phyloP scores from a whole-genome alignment of 1,140 invertebrate species.

The Euwallacea fornicatus region DNA sequence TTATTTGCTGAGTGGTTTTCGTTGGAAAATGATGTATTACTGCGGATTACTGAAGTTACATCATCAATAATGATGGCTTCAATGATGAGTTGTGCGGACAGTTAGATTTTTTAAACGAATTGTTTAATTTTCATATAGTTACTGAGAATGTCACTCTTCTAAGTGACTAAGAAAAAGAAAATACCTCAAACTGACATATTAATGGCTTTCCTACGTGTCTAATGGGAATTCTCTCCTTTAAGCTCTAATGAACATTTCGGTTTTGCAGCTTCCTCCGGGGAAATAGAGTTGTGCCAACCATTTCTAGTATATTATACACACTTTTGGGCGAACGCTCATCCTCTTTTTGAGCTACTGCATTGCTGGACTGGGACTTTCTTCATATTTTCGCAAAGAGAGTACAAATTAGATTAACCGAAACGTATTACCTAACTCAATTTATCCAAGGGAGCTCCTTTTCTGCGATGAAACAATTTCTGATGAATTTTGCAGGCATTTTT shows the following conservation, averaged over 20 bases:
- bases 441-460: not conserved
- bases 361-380: no score
- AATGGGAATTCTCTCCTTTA: no score
- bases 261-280: no score
- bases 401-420: slow-evolving; percentile 2
- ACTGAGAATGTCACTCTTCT: not conserved
- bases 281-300: no score
- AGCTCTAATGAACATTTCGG: no score
- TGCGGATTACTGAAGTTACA: not conserved
- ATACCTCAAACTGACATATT: not conserved
- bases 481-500: not conserved
- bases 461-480: slow-evolving; percentile 3
- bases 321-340: no score
- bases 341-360: no score
- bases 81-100: not conserved
- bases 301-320: no score
- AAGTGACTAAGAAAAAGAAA: not conserved
- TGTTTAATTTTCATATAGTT: not conserved
- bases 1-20: no score
- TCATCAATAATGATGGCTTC: not conserved
- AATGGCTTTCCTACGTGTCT: slow-evolving; percentile 2
- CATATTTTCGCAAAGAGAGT: no score
- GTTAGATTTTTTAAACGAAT: not conserved
- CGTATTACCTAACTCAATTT: slow-evolving; percentile 1
- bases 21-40: not conserved